phyloP scores from a whole-genome alignment of 2,797 vertebrate genomes.

The Myotis daubentonii region DNA sequence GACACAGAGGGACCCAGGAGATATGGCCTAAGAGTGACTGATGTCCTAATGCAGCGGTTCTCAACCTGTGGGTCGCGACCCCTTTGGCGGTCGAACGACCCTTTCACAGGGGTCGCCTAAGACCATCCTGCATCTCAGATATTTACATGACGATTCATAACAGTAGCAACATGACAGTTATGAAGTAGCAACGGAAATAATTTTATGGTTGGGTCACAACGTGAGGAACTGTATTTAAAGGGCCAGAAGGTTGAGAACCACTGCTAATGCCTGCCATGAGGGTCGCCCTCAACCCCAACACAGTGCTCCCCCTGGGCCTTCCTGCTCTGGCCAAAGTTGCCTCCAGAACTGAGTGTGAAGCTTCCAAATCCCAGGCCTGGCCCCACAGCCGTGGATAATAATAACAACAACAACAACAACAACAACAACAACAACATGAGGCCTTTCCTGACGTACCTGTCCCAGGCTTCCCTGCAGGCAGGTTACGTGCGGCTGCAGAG shows the following conservation, averaged over 20 bases:
- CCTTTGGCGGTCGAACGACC: too few species aligned
- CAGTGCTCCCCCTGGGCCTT: background rate
- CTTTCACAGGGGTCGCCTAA: too few species aligned
- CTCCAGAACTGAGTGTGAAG: background rate
- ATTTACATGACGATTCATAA: too few species aligned
- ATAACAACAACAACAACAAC: background rate
- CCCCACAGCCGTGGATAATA: background rate
- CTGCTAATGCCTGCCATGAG: too few species aligned
- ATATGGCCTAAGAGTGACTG: background rate
- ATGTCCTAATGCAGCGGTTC: background rate
- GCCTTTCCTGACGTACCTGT: background rate
- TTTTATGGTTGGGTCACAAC: too few species aligned
- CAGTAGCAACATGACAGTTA: too few species aligned
- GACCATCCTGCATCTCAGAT: too few species aligned
- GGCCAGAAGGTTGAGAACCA: too few species aligned
- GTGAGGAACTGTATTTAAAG: too few species aligned
- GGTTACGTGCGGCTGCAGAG: background rate
- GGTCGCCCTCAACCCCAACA: too few species aligned
- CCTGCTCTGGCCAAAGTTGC: background rate
- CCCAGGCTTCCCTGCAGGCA: background rate
- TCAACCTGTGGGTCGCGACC: too few species aligned
- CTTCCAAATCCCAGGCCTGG: background rate
- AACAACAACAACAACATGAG: background rate
- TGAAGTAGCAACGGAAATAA: too few species aligned
- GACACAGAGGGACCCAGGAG: background rate